phyloP scores from a whole-genome alignment of 2,888 invertebrate genomes.

The Suillia variegata region DNA sequence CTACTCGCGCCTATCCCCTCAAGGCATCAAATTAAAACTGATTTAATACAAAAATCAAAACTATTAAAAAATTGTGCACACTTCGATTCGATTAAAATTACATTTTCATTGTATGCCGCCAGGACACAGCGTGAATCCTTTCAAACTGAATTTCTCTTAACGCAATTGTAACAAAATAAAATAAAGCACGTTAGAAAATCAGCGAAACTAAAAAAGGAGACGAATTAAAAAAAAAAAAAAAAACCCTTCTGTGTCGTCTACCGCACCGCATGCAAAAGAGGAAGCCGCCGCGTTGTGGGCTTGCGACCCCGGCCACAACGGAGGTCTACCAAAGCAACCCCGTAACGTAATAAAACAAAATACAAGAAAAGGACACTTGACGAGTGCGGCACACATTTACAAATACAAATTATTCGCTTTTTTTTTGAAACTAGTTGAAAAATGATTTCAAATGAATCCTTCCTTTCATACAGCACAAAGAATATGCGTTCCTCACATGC shows the following conservation, averaged over 20 bases:
- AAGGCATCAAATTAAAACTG: slow-evolving; percentile 5
- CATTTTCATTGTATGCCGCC: slow-evolving; percentile 30
- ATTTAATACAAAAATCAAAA: slow-evolving; percentile 5
- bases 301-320: slow-evolving; percentile 53
- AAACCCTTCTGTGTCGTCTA: slow-evolving; percentile 9
- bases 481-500: no score
- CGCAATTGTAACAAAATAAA: slow-evolving; percentile 23
- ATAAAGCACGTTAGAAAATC: slow-evolving; percentile 8
- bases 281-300: slow-evolving; percentile 52
- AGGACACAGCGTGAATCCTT: slow-evolving; percentile 44
- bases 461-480: slow-evolving; percentile 32
- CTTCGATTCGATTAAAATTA: slow-evolving; percentile 47
- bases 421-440: not conserved
- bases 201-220: not conserved
- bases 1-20: no score
- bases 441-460: slow-evolving; percentile 17
- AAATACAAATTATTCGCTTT: not conserved
- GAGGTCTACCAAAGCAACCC: slow-evolving; percentile 57
- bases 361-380: slow-evolving; percentile 46
- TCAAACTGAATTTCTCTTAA: slow-evolving; percentile 38
- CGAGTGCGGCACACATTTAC: slow-evolving; percentile 35
- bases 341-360: slow-evolving; percentile 32
- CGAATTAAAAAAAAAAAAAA: not conserved
- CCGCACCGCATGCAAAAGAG: slow-evolving; percentile 28
- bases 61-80: not conserved